phyloP scores from a whole-genome alignment of 2,797 vertebrate genomes.

The Hyperoplus immaculatus region DNA sequence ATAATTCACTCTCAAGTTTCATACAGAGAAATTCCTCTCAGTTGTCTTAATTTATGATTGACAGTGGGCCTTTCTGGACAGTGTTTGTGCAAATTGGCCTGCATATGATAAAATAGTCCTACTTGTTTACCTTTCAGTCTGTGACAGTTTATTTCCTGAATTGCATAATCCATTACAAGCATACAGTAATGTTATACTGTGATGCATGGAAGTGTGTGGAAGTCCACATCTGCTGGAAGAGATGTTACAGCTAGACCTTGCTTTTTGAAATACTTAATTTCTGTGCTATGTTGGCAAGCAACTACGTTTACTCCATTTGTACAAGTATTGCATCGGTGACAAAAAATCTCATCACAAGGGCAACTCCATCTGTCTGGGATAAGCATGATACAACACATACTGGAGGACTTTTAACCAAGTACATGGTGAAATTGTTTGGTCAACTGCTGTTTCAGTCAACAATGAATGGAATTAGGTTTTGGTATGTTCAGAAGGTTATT shows the following conservation, averaged over 20 bases:
- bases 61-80: slow-evolving; percentile 39
- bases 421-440: background rate
- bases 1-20: slow-evolving; percentile 63
- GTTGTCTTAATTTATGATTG: slow-evolving; percentile 57
- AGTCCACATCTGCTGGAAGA: background rate
- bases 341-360: background rate
- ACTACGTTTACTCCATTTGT: background rate
- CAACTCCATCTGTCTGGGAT: slow-evolving; percentile 1
- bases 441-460: slow-evolving; percentile 3
- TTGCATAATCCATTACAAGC: slow-evolving; percentile 28
- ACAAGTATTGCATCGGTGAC: background rate
- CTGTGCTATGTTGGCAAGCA: background rate
- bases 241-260: background rate
- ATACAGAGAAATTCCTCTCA: slow-evolving; percentile 55
- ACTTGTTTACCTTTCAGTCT: slow-evolving; percentile 56
- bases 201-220: background rate
- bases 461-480: background rate
- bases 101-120: slow-evolving; percentile 38
- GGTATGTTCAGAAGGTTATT: background rate
- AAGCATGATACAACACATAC: background rate
- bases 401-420: background rate
- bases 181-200: slow-evolving; percentile 1
- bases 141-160: slow-evolving; percentile 65
- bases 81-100: slow-evolving; percentile 56
- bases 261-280: background rate